A percentile compares a stretch with the other conserved stretches of the same genome.
These are phyloP conservation scores for Pteropus rufus DNA, from an alignment of 2,797 vertebrate genomes.

Conservation along the genomic window DNA sequence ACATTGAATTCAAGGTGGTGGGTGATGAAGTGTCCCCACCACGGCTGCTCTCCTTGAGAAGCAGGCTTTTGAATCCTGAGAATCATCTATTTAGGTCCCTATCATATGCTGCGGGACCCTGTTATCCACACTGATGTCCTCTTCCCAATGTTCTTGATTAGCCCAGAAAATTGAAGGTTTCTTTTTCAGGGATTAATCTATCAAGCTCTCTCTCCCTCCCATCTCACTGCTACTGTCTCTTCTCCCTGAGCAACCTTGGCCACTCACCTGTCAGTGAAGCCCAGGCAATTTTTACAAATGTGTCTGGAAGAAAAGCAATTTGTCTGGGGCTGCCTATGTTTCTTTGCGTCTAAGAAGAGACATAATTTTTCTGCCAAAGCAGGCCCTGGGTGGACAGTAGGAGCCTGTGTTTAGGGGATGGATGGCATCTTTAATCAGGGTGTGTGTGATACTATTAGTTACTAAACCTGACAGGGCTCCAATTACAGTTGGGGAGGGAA, in stretches of 20 bases:
- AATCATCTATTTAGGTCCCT: not conserved
- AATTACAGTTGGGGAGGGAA: conserved; percentile 21
- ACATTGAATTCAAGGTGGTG: not conserved
- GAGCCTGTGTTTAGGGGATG: not conserved
- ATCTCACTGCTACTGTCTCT: not conserved
- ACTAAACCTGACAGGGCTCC: not conserved
- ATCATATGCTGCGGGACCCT: not conserved
- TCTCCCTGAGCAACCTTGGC: not conserved
- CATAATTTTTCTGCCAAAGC: not conserved
- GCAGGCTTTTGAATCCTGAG: not conserved
- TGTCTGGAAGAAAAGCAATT: conserved; percentile 53
- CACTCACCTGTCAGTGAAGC: not conserved
- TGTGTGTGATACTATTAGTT: not conserved
- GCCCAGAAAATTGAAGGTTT: not conserved
- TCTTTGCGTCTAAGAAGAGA: conserved; percentile 9
- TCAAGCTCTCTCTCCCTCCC: not conserved
- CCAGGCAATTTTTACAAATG: conserved; percentile 49
- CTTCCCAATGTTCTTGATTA: not conserved
- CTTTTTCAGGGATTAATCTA: not conserved
- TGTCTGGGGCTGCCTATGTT: conserved; percentile 19
- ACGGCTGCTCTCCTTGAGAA: not conserved
- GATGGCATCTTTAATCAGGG: not conserved
- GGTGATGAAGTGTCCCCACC: not conserved
- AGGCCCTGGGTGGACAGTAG: not conserved
- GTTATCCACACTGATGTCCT: accelerated